Evolutionary conservation across 2,113 vertebrate genomes (phyloP).

Genomic region (Rhipidura dahli): DNA sequence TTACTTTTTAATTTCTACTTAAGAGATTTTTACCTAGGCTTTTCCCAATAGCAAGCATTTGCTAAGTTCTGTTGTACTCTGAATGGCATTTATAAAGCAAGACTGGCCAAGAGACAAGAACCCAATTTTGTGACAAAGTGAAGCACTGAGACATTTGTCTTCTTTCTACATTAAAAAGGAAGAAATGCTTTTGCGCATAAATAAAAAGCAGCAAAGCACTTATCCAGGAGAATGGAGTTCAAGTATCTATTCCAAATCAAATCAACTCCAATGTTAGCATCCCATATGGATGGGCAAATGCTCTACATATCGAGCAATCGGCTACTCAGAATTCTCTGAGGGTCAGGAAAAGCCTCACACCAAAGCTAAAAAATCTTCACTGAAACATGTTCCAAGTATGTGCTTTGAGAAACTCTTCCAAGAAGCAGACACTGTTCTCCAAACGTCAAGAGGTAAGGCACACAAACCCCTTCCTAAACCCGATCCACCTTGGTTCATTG

Average conservation of each 20-base stretch:
- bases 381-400: background rate
- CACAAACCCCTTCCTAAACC: background rate
- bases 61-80: background rate
- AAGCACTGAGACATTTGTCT: background rate
- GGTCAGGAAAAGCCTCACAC: background rate
- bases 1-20: constrained; percentile 30
- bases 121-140: background rate
- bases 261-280: background rate
- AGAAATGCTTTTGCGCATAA: background rate
- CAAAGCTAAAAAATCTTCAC: background rate
- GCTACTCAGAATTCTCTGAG: background rate
- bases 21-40: constrained; percentile 25
- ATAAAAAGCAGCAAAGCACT: constrained; percentile 5
- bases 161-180: background rate
- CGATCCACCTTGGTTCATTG: background rate
- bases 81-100: constrained; percentile 21
- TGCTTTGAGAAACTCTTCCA: background rate
- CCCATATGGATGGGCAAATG: background rate
- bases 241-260: background rate
- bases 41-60: background rate
- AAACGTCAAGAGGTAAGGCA: background rate
- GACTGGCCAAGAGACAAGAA: constrained; percentile 29
- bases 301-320: background rate
- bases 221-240: background rate
- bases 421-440: background rate